These are phyloP conservation scores for Rhingia rostrata DNA, from an alignment of 2,888 invertebrate genomes.

Conservation along the genomic window DNA sequence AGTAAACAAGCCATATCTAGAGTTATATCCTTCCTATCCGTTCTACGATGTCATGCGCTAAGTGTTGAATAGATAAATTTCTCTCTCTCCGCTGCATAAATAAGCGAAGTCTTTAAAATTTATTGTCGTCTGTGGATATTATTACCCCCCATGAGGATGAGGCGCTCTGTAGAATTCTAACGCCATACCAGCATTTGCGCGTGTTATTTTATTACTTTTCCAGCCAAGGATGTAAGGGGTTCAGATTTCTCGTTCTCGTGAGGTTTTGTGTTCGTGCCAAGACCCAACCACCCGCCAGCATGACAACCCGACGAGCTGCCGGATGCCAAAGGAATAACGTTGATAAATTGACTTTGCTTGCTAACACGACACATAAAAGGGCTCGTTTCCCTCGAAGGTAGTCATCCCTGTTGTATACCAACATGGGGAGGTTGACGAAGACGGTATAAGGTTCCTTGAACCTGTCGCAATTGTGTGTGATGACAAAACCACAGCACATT, in stretches of 20 bases:
- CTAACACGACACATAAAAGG: conserved; percentile 35
- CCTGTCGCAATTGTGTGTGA: not conserved
- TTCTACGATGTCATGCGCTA: not conserved
- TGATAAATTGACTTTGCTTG: conserved; percentile 39
- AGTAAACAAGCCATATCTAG: too few relatives aligned
- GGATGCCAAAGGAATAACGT: conserved; percentile 25
- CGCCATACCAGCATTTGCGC: not conserved
- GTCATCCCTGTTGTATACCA: not conserved
- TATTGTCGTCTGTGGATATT: conserved; percentile 55
- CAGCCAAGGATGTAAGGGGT: conserved; percentile 3
- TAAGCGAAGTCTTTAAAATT: conserved; percentile 38
- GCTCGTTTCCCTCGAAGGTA: conserved; percentile 21
- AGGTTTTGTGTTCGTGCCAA: conserved; percentile 1
- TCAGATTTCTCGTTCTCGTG: not conserved
- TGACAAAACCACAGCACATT: not conserved
- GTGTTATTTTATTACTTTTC: conserved; percentile 20
- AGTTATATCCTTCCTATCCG: too few relatives aligned
- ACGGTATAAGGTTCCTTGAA: conserved; percentile 2
- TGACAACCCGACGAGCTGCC: not conserved
- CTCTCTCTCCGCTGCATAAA: not conserved
- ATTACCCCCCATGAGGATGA: conserved; percentile 27
- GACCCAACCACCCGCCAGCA: not conserved
- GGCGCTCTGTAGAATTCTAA: not conserved
- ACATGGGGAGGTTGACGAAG: not conserved
- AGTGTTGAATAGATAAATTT: conserved; percentile 27